phyloP scores from a whole-genome alignment of 1,140 invertebrate species.

The Eumaeus atala region DNA sequence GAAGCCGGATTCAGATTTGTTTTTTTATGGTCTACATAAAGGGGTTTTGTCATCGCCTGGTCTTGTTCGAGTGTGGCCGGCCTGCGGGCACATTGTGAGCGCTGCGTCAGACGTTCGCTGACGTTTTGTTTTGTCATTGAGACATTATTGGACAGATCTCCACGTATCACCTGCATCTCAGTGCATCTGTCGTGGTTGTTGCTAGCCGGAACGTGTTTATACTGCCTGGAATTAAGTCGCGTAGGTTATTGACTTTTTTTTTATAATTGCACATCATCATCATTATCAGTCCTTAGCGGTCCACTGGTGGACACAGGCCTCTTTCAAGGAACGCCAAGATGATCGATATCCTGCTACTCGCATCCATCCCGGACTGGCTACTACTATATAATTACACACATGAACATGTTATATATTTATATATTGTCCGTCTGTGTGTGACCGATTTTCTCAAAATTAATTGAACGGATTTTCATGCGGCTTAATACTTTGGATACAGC shows the following conservation, averaged over 20 bases:
- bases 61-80: conserved; percentile 33
- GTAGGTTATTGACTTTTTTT: background rate
- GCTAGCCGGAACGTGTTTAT: background rate
- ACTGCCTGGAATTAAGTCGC: background rate
- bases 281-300: too few relatives aligned
- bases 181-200: background rate
- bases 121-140: conserved; percentile 57
- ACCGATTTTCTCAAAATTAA: too few relatives aligned
- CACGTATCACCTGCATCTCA: background rate
- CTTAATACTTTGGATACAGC: too few relatives aligned
- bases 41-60: conserved; percentile 27
- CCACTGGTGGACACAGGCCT: too few relatives aligned
- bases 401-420: background rate
- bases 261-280: background rate
- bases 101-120: conserved; percentile 33
- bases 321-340: too few relatives aligned
- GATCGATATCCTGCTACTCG: too few relatives aligned
- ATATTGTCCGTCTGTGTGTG: too few relatives aligned
- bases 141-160: conserved; percentile 30
- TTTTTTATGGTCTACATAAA: conserved; percentile 25
- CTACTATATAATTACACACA: background rate
- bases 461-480: too few relatives aligned
- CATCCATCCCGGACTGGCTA: background rate
- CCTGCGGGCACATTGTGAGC: conserved; percentile 61
- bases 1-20: conserved; percentile 26